These are phyloP conservation scores for Tachysurus fulvidraco DNA, from an alignment of 2,113 vertebrate genomes.

Conservation along the genomic window DNA sequence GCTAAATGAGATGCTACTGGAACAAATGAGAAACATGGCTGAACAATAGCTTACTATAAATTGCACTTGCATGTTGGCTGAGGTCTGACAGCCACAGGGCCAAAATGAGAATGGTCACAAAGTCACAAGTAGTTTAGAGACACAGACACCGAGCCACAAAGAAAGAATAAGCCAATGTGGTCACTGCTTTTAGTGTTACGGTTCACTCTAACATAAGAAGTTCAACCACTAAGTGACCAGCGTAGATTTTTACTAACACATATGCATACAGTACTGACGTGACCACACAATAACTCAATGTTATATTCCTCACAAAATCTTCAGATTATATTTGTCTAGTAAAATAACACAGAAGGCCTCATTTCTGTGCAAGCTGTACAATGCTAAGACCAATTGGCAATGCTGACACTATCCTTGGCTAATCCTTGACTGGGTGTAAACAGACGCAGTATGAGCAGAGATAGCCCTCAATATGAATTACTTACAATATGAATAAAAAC, in stretches of 20 bases:
- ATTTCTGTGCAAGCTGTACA: neutral
- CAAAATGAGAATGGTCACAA: slow-evolving; percentile 64
- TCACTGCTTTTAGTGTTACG: slow-evolving; percentile 56
- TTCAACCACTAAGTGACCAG: slow-evolving; percentile 50
- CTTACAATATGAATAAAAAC: neutral
- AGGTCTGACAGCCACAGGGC: slow-evolving; percentile 61
- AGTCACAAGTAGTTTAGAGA: slow-evolving; percentile 57
- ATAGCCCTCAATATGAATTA: neutral
- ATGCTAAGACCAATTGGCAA: too few relatives aligned
- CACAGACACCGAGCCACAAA: slow-evolving; percentile 60
- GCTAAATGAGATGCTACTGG: neutral
- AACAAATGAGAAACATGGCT: slow-evolving; percentile 25
- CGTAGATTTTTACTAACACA: slow-evolving; percentile 30
- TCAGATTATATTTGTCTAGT: slow-evolving; percentile 16
- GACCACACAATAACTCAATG: slow-evolving; percentile 29
- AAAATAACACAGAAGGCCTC: neutral
- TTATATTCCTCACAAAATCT: neutral
- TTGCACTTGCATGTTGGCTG: slow-evolving; percentile 39
- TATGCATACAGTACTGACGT: slow-evolving; percentile 11
- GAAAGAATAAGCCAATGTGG: slow-evolving; percentile 58
- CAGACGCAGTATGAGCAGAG: neutral
- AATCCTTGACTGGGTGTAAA: neutral
- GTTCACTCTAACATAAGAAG: slow-evolving; percentile 54
- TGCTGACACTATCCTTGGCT: too few relatives aligned
- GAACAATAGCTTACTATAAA: slow-evolving; percentile 59